phyloP scores from a whole-genome alignment of 1,140 invertebrate species.

The Zophobas morio region DNA sequence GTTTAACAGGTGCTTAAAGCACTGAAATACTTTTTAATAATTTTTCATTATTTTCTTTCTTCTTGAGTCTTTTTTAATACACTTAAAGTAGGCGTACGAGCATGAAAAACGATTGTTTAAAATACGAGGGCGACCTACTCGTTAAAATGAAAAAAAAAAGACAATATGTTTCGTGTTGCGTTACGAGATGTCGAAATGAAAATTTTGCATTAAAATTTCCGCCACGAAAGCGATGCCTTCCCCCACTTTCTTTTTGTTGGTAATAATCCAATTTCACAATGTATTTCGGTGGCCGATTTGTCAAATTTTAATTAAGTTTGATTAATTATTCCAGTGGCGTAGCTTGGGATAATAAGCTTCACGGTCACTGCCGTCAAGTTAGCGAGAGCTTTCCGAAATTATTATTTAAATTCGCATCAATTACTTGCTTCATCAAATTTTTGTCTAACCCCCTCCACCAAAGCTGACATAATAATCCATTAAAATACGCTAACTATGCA shows the following conservation, averaged over 20 bases:
- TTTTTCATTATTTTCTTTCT: too few species aligned
- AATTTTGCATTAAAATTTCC: too few species aligned
- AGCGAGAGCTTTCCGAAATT: slow-evolving; percentile 16
- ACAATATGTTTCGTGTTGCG: too few species aligned
- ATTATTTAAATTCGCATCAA: slow-evolving; percentile 43
- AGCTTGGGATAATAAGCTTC: slow-evolving; percentile 29
- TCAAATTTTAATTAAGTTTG: slow-evolving; percentile 40
- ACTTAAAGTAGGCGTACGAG: too few species aligned
- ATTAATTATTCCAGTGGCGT: slow-evolving; percentile 42
- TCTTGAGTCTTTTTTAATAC: too few species aligned
- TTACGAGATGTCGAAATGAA: too few species aligned
- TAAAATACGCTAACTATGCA: slow-evolving; percentile 8
- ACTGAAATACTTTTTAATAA: too few species aligned
- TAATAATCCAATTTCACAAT: not conserved
- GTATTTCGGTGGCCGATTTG: slow-evolving; percentile 31
- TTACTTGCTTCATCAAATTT: slow-evolving; percentile 42
- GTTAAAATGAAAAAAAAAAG: too few species aligned
- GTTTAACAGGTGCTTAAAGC: too few species aligned
- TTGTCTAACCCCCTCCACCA: slow-evolving; percentile 24
- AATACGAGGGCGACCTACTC: too few species aligned
- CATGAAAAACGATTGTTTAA: too few species aligned
- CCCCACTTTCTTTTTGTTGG: not conserved
- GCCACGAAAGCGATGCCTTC: not conserved
- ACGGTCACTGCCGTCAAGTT: slow-evolving; percentile 34
- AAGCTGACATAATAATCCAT: slow-evolving; percentile 37